phyloP scores from a whole-genome alignment of 2,113 vertebrate genomes.

The Gadus chalcogrammus region DNA sequence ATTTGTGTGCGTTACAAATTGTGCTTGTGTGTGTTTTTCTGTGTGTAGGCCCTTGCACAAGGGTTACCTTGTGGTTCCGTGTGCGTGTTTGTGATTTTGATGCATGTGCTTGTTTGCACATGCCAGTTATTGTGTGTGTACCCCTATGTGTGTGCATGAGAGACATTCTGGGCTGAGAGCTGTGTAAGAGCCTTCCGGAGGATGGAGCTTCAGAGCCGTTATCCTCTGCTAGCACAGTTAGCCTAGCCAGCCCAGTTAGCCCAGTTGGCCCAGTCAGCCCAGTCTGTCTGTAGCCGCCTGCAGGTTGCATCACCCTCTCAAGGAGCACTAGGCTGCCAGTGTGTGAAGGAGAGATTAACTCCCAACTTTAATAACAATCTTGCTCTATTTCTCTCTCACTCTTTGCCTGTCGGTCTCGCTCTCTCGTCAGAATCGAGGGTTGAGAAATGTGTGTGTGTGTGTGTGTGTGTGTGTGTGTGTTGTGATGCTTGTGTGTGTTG shows the following conservation, averaged over 20 bases:
- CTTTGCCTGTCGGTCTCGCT: constrained; percentile 5
- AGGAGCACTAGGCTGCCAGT: constrained; percentile 74
- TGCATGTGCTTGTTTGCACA: constrained; percentile 1
- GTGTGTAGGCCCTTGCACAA: not conserved
- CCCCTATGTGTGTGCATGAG: constrained; percentile 23
- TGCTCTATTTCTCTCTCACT: no score
- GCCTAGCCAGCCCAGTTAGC: constrained; percentile 33
- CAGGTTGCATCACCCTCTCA: constrained; percentile 72
- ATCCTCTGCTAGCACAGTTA: constrained; percentile 39
- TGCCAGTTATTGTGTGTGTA: constrained; percentile 6
- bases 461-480: not conserved
- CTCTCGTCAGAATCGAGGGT: not conserved
- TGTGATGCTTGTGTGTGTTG: not conserved
- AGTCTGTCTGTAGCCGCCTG: constrained; percentile 51
- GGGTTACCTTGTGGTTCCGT: not conserved
- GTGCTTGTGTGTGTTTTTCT: not conserved
- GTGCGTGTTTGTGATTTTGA: not conserved
- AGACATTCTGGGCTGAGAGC: constrained; percentile 31
- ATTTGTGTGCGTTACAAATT: no score
- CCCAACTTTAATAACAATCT: constrained; percentile 74
- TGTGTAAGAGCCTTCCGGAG: constrained; percentile 68
- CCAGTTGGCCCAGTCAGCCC: constrained; percentile 10
- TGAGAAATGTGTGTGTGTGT: not conserved
- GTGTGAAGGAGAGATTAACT: constrained; percentile 83
- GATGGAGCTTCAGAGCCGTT: constrained; percentile 55